phyloP scores from a whole-genome alignment of 2,888 invertebrate species.

The Xiphydria camelus region DNA sequence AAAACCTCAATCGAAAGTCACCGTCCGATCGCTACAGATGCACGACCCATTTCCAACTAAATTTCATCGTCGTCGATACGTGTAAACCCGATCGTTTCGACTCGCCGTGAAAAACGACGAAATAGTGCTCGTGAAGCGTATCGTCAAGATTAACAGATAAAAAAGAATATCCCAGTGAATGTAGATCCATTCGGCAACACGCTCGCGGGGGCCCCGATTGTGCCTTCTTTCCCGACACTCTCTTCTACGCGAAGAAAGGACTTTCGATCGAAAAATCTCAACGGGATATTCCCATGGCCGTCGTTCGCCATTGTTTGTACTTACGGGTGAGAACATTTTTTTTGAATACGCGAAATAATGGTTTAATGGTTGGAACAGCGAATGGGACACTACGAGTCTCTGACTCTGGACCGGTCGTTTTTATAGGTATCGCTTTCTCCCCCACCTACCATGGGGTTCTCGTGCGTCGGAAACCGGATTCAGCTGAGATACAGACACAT shows the following conservation, averaged over 20 bases:
- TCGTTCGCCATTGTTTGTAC: constrained; percentile 23
- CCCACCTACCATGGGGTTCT: constrained; percentile 23
- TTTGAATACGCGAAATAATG: constrained; percentile 7
- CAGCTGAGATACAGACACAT: constrained; percentile 26
- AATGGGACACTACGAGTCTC: constrained; percentile 41
- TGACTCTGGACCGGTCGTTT: constrained; percentile 40
- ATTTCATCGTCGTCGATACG: no score
- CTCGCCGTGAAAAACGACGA: no score
- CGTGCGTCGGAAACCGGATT: constrained; percentile 28
- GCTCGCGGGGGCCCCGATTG: neutral
- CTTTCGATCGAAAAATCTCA: no score
- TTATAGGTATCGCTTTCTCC: constrained; percentile 51
- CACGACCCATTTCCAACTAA: no score
- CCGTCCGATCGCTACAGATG: no score
- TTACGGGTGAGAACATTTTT: constrained; percentile 42
- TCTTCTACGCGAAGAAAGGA: neutral
- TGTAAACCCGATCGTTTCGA: no score
- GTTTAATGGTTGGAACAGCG: constrained; percentile 27
- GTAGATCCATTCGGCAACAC: neutral
- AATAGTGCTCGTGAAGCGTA: no score
- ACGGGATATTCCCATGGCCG: no score
- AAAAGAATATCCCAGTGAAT: constrained; percentile 1
- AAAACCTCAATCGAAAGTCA: no score
- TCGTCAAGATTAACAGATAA: no score
- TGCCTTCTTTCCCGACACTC: neutral